phyloP scores from a whole-genome alignment of 1,140 invertebrate genomes.

The Ceratoteleas bidentatus region DNA sequence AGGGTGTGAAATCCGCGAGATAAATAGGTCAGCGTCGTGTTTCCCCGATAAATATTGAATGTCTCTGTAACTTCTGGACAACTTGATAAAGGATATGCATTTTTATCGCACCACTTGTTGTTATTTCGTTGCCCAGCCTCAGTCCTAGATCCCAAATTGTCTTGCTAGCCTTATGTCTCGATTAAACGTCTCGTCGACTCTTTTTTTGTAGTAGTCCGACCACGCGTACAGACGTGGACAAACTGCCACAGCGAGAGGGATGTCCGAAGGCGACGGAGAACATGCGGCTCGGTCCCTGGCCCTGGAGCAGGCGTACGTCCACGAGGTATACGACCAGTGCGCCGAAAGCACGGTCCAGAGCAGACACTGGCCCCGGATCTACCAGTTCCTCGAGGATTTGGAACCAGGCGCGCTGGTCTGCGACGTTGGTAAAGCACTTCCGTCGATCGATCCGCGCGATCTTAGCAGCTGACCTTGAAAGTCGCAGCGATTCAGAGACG shows the following conservation, averaged over 20 bases:
- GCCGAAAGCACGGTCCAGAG: constrained; percentile 85
- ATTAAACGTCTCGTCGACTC: too few species aligned
- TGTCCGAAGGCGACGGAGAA: constrained; percentile 83
- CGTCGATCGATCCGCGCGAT: constrained; percentile 30
- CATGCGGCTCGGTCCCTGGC: constrained; percentile 89
- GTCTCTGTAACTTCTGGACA: constrained; percentile 36
- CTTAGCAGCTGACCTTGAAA: constrained; percentile 38
- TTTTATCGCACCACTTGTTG: constrained; percentile 21
- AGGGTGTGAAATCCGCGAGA: constrained; percentile 33
- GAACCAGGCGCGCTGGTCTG: constrained; percentile 95
- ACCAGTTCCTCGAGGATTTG: constrained; percentile 91
- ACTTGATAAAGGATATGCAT: constrained; percentile 26
- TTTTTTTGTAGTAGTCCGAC: constrained; percentile 73
- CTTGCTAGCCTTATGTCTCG: too few species aligned
- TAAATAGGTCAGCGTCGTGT: constrained; percentile 47
- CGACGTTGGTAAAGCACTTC: constrained; percentile 88
- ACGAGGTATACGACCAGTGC: constrained; percentile 96
- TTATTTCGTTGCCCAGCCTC: too few species aligned
- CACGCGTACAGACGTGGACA: constrained; percentile 74
- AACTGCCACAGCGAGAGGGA: constrained; percentile 73
- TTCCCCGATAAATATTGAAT: constrained; percentile 20
- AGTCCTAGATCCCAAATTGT: too few species aligned
- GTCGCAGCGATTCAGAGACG: constrained; percentile 16
- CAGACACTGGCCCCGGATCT: constrained; percentile 91
- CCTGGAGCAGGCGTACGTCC: constrained; percentile 96